These are phyloP conservation scores for Mythimna albipuncta DNA, from an alignment of 2,888 invertebrate genomes.

Conservation along the genomic window DNA sequence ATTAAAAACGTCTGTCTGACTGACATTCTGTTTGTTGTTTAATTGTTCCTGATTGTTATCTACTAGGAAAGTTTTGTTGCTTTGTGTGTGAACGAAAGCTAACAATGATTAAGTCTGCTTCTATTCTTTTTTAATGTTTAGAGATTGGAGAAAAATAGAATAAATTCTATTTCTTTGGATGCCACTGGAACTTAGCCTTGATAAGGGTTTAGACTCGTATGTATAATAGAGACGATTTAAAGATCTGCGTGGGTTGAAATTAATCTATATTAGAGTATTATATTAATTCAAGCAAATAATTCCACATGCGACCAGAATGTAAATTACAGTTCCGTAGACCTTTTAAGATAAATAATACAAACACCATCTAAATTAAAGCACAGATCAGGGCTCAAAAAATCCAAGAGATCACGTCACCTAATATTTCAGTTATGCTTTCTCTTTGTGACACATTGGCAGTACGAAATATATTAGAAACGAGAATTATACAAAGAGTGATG, in stretches of 20 bases:
- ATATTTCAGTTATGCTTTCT: slow-evolving; percentile 31
- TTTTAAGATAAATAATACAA: not conserved
- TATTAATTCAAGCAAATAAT: not conserved
- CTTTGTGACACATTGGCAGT: slow-evolving; percentile 27
- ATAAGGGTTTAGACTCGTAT: not conserved
- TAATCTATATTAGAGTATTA: not conserved
- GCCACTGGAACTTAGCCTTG: not conserved
- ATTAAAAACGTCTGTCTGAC: slow-evolving; percentile 45
- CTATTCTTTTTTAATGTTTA: slow-evolving; percentile 9
- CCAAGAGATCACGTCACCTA: slow-evolving; percentile 6
- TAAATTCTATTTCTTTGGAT: not conserved
- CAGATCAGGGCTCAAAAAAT: not conserved
- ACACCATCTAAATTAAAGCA: not conserved
- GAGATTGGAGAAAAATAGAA: not conserved
- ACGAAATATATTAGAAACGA: slow-evolving; percentile 11
- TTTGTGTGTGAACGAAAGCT: slow-evolving; percentile 48
- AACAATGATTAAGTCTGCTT: slow-evolving; percentile 25
- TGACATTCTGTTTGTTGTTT: slow-evolving; percentile 51
- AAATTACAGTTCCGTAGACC: not conserved
- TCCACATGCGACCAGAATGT: not conserved
- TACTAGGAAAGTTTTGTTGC: slow-evolving; percentile 36
- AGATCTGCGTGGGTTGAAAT: not conserved
- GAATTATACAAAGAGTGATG: slow-evolving; percentile 21
- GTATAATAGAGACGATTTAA: not conserved
- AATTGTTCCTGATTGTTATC: slow-evolving; percentile 57